Evolutionary conservation across 92 coral and sea anemone species (phyloP).

Genomic region (Phenganax stokvisi): DNA sequence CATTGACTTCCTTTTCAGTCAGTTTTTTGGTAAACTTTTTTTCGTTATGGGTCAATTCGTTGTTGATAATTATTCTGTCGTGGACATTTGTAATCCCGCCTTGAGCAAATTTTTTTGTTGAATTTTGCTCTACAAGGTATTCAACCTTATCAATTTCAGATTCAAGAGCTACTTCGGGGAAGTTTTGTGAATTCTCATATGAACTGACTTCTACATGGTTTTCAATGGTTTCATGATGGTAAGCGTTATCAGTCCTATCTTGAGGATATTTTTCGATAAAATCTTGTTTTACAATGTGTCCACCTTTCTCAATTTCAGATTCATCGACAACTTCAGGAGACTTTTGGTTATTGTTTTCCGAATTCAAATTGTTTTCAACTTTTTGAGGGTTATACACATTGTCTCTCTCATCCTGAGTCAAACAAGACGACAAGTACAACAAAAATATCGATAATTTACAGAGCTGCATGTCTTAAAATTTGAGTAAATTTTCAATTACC

Average conservation of each 20-base stretch:
- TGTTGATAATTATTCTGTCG: background rate
- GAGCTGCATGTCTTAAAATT: background rate
- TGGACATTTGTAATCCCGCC: background rate
- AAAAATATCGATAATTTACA: background rate
- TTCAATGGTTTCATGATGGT: background rate
- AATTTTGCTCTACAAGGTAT: background rate
- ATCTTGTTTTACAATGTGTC: background rate
- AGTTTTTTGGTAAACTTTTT: background rate
- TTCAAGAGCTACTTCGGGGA: background rate
- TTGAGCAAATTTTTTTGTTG: background rate
- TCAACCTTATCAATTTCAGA: background rate
- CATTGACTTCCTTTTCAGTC: background rate
- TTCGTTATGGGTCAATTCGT: background rate
- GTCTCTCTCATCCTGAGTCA: background rate
- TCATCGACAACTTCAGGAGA: too few species aligned
- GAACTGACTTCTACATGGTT: background rate
- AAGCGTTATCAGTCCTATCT: background rate
- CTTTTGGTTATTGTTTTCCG: background rate
- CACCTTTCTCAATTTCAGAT: background rate
- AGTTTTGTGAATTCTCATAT: background rate
- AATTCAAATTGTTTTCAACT: background rate
- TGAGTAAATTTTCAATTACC: too few species aligned
- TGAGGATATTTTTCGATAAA: background rate
- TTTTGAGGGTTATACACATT: background rate
- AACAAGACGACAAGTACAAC: background rate